A percentile compares a stretch with the other conserved stretches of the same genome.
Evolutionary conservation across 2,797 vertebrate genomes (phyloP).

Genomic region (Hydrolagus colliei): DNA sequence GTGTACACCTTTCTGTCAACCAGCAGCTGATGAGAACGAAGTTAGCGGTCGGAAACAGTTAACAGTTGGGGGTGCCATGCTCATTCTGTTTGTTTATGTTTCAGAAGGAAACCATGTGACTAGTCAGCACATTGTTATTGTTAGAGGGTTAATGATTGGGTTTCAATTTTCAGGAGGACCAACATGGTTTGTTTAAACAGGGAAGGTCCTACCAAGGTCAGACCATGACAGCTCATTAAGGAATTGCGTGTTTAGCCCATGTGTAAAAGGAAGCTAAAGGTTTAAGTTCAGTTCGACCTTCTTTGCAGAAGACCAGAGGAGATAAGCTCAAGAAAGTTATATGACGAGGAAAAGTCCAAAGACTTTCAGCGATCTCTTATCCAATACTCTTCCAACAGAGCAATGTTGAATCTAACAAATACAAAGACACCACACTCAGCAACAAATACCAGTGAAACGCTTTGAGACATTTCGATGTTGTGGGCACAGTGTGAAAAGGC

Average conservation of each 20-base stretch:
- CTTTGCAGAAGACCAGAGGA: neutral
- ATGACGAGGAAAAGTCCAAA: neutral
- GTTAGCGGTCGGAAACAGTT: slow-evolving; percentile 22
- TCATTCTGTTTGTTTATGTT: slow-evolving; percentile 29
- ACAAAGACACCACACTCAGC: too few relatives aligned
- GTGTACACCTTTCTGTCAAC: slow-evolving; percentile 28
- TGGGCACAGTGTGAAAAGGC: too few relatives aligned
- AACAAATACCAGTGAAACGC: too few relatives aligned
- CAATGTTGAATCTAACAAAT: too few relatives aligned
- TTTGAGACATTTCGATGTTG: too few relatives aligned
- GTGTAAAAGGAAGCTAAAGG: slow-evolving; percentile 18
- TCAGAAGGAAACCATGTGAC: slow-evolving; percentile 24
- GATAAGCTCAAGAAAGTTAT: neutral
- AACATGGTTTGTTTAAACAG: slow-evolving; percentile 46
- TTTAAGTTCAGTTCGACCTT: slow-evolving; percentile 23
- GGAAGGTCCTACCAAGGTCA: slow-evolving; percentile 44
- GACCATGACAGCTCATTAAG: slow-evolving; percentile 37
- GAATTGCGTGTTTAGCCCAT: slow-evolving; percentile 26
- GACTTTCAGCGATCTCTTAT: neutral
- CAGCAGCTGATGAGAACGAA: slow-evolving; percentile 2
- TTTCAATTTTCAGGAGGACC: slow-evolving; percentile 38
- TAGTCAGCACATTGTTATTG: slow-evolving; percentile 31
- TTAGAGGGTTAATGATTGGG: slow-evolving; percentile 31
- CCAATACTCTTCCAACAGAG: too few relatives aligned
- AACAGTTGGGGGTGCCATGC: slow-evolving; percentile 16